A percentile compares a stretch with the other conserved stretches of the same genome.
phyloP scores from a whole-genome alignment of 1,140 invertebrate genomes.

The Campoletis sonorensis region DNA sequence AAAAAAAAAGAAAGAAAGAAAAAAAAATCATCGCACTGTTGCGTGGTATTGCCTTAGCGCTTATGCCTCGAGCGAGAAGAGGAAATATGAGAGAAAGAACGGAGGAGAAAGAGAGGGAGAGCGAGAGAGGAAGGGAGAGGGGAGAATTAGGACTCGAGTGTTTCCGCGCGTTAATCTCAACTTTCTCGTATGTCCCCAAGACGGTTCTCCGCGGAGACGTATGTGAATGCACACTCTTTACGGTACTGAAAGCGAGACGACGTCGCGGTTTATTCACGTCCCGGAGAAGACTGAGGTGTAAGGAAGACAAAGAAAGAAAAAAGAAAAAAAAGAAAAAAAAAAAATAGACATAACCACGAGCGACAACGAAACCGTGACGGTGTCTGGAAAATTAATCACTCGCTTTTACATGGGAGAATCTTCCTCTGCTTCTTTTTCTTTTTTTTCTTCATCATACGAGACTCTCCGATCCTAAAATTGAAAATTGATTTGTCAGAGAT shows the following conservation, averaged over 20 bases:
- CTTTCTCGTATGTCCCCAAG: slow-evolving; percentile 27
- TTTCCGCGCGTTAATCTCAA: slow-evolving; percentile 49
- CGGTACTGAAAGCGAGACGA: background rate
- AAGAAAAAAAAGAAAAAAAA: too few relatives aligned
- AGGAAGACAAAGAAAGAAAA: slow-evolving; percentile 5
- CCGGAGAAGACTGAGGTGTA: background rate
- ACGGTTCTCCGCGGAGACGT: background rate
- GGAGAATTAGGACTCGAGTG: slow-evolving; percentile 58
- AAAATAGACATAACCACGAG: background rate
- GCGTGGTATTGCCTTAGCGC: background rate
- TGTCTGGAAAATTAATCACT: slow-evolving; percentile 42
- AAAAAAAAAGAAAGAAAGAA: slow-evolving; percentile 36
- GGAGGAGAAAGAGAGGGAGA: slow-evolving; percentile 45
- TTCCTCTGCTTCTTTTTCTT: too few relatives aligned
- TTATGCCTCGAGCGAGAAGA: slow-evolving; percentile 8
- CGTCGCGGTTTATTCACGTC: slow-evolving; percentile 6
- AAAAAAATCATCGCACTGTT: background rate
- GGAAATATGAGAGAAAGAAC: background rate
- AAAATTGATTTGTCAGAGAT: too few relatives aligned
- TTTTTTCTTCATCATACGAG: too few relatives aligned
- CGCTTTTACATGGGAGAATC: background rate
- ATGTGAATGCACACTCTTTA: slow-evolving; percentile 17
- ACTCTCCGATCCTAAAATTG: too few relatives aligned
- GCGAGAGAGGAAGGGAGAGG: background rate
- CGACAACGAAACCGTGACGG: background rate